Evolutionary conservation across 2,797 vertebrate species (phyloP), one percentile per base, ranked within the genome.

Genomic region (Cyprinella venusta): DNA sequence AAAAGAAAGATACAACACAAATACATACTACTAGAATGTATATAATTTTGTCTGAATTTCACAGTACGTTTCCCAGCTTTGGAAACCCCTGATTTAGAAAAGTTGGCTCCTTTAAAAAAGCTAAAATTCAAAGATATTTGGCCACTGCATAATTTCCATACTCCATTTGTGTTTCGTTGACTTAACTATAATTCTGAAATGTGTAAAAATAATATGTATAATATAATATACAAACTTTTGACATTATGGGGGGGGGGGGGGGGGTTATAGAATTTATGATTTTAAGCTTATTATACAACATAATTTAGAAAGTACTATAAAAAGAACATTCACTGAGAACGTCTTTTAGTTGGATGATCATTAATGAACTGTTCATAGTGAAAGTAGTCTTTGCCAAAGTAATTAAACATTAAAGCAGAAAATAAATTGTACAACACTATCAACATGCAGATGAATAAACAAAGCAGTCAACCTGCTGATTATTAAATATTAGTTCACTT

Each of bases 351-450:
- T 81, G 79, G 3, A 63, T 16, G 40, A 63, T 48, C 42, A 81
- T 81, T 64, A 36, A 72, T 65, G 16, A 40, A 65, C 18, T 26
- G 42, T 40, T 75, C 19, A 54, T 36, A 65, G 71, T 40, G 21
- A 2, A 65, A 38, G 30, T 15, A 74, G 80, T 65, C 70, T 81
- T 74, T 38, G 70, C 70, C 70, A 81, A 75, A 74, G 59, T 63
- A 81, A 74, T 65, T 48, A 42, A 42, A 70, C 38, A 59, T 33
- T 59, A 85, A 87, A 86, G 93, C 94, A 92, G 91, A 93, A 54
- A 19, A 52, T 7, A 18, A 19, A 82, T 24, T 38, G 76, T 42
- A 81, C 21, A 85, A 48, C 59, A 33, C 10, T 64, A 48, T 64
- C 50, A 81, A 52, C 42, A 72, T 64, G 45, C 59, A 81, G 69